phyloP scores from a whole-genome alignment of 2,113 vertebrate genomes.

The Saimiri boliviensis region DNA sequence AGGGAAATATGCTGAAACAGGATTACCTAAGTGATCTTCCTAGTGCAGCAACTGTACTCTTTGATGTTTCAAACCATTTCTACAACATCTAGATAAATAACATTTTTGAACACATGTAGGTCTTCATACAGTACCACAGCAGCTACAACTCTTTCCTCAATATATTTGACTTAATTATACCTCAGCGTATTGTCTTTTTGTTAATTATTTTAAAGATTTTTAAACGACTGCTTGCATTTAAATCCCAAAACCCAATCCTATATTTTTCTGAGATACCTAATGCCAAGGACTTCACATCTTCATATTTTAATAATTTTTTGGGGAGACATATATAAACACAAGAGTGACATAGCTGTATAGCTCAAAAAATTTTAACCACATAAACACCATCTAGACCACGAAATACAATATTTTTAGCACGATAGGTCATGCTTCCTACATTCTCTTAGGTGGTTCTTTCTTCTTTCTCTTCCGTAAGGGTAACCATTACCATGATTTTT shows the following conservation, averaged over 20 bases:
- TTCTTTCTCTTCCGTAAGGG: not conserved
- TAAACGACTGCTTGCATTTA: not conserved
- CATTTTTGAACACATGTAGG: not conserved
- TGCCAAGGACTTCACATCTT: not conserved
- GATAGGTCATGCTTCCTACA: not conserved
- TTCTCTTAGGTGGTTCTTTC: not conserved
- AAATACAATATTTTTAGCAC: not conserved
- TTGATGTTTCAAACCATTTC: not conserved
- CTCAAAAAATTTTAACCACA: not conserved
- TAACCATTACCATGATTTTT: not conserved
- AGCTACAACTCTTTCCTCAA: not conserved
- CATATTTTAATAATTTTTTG: conserved; percentile 6
- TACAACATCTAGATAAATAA: not conserved
- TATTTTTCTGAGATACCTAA: not conserved
- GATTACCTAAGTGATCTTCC: not conserved
- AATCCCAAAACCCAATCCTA: not conserved
- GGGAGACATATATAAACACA: not conserved
- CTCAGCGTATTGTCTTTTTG: not conserved
- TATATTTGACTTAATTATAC: not conserved
- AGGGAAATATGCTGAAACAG: not conserved
- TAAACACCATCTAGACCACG: not conserved
- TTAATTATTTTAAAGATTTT: not conserved
- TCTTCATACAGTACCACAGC: too few species aligned
- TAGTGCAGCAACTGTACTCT: not conserved
- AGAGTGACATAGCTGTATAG: not conserved